These are phyloP conservation scores for Archips xylosteana DNA, from an alignment of 2,888 invertebrate species.

Conservation along the genomic window DNA sequence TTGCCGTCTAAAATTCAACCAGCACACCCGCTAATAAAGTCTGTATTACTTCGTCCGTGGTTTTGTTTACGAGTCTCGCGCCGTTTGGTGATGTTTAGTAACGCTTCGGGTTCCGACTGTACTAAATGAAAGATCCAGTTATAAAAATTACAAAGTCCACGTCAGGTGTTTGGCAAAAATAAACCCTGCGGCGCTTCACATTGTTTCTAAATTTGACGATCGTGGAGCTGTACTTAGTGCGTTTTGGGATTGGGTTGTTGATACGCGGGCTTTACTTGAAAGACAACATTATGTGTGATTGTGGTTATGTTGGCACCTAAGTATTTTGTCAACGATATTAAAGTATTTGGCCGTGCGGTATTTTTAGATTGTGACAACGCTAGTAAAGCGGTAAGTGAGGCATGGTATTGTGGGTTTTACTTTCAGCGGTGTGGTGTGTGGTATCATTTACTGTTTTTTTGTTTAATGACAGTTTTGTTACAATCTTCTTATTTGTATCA, in stretches of 20 bases:
- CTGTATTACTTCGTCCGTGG: constrained; percentile 6
- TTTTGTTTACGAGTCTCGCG: constrained; percentile 40
- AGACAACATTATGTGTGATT: constrained; percentile 42
- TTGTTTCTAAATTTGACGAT: background rate
- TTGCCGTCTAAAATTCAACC: constrained; percentile 22
- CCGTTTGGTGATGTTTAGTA: constrained; percentile 42
- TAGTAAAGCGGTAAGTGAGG: constrained; percentile 15
- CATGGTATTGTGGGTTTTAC: constrained; percentile 20
- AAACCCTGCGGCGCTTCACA: background rate
- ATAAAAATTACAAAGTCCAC: constrained; percentile 15
- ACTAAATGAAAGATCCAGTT: constrained; percentile 36
- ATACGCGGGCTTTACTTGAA: constrained; percentile 38
- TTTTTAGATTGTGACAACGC: constrained; percentile 31
- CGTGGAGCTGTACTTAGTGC: background rate
- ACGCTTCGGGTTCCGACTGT: constrained; percentile 40
- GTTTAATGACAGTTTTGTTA: background rate
- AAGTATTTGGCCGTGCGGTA: constrained; percentile 27
- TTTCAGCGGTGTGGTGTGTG: background rate
- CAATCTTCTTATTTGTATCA: background rate
- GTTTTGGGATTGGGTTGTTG: constrained; percentile 8
- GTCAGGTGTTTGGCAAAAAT: background rate
- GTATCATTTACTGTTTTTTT: constrained; percentile 5
- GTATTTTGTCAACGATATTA: constrained; percentile 41
- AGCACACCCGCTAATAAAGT: constrained; percentile 9
- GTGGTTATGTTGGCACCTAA: constrained; percentile 41